Evolutionary conservation across 2,797 vertebrate genomes (phyloP), one percentile per base, ranked within the genome.

Genomic region (Thripadectes ignobilis): DNA sequence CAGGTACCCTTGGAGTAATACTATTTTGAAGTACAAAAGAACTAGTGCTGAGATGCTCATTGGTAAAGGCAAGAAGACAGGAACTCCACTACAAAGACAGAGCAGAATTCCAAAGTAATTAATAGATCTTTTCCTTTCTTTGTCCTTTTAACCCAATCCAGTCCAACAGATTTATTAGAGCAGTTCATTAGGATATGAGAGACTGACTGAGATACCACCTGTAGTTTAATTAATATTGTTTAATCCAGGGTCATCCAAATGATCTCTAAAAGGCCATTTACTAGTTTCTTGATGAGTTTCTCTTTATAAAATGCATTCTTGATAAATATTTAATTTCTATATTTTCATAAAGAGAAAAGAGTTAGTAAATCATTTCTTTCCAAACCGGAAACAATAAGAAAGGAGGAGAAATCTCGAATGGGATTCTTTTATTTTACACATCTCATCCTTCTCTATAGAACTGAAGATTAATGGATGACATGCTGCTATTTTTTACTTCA

Each of bases 401-500:
- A 83, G 9, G 15, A 86, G 27, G 26, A 52, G 22, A 82, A 93
- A 78, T 66, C 32, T 54, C 14, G 10, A 68, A 24, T 46, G n/a
- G 8, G 4, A 1, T 39, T 76, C n/a, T 93, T 94, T 74, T 84
- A 45, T 87, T 89, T 95, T 66, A 73, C 34, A 32, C 29, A 55
- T 78, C 29, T 22, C 18, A 20, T 91, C n/a, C 11, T 93, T 18
- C 36, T 81, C 59, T 93, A 58, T 38, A 90, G 55, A 77, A 58
- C 36, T 0, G 2, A 84, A 86, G 65, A 91, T 86, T 94, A 89
- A 88, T 83, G 62, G 82, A 84, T 94, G 58, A 65, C 34, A 89
- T 79, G 72, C 54, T 95, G 69, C 69, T 93, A 69, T 95, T 95
- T 96, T 86, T 88, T 92, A 62, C 74, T 92, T 94, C 2, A 1